Conservation (phyloP, 2,888 invertebrate genomes). For the Macrophya annulata region DNA sequence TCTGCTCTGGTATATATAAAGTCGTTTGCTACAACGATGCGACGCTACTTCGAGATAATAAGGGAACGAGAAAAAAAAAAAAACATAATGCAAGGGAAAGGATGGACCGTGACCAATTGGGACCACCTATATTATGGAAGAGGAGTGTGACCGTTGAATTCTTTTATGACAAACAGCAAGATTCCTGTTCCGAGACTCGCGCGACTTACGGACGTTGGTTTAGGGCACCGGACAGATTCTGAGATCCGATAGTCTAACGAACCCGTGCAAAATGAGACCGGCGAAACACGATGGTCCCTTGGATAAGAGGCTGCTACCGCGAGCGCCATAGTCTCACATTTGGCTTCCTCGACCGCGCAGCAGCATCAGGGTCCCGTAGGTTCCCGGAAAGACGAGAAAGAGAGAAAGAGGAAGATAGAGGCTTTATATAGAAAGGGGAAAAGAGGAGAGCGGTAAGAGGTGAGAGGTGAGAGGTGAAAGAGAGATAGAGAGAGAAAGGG, state of each 20-base stretch:
- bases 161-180: slow-evolving; percentile 52
- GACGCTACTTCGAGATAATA: background rate
- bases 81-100: background rate
- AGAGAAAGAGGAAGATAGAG: slow-evolving; percentile 42
- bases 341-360: slow-evolving; percentile 32
- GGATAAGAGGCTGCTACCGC: slow-evolving; percentile 67
- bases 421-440: slow-evolving; percentile 60
- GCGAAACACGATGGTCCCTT: slow-evolving; percentile 71
- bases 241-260: slow-evolving; percentile 62
- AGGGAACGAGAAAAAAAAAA: background rate
- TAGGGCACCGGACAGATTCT: slow-evolving; percentile 14
- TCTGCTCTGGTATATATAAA: slow-evolving; percentile 28
- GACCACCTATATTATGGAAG: slow-evolving; percentile 41
- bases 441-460: background rate
- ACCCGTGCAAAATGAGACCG: slow-evolving; percentile 69
- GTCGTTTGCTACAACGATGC: background rate
- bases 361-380: slow-evolving; percentile 62
- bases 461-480: slow-evolving; percentile 57
- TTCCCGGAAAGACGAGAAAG: slow-evolving; percentile 72
- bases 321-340: slow-evolving; percentile 65
- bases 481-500: slow-evolving; percentile 20
- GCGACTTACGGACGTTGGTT: slow-evolving; percentile 21
- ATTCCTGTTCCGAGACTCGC: slow-evolving; percentile 36
- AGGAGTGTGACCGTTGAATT: slow-evolving; percentile 54
- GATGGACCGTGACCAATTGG: slow-evolving; percentile 39